A percentile compares a stretch with the other conserved stretches of the same genome.
Conservation (phyloP, 2,797 vertebrate species). For the Hydrolagus colliei region DNA sequence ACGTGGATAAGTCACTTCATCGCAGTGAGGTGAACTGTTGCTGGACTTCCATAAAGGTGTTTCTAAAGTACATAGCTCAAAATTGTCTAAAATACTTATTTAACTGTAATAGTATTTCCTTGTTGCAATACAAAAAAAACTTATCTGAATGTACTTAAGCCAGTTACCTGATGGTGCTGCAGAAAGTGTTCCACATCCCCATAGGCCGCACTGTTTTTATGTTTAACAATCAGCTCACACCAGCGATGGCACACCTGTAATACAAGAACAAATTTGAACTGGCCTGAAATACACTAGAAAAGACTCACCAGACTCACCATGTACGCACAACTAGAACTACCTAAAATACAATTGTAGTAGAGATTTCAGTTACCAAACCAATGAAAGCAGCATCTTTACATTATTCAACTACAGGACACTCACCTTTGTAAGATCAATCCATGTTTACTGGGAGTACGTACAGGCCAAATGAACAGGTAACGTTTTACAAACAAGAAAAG, state of each 20-base stretch:
- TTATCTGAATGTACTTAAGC: background rate
- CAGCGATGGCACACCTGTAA: slow-evolving; percentile 83
- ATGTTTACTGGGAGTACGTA: background rate
- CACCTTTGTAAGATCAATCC: background rate
- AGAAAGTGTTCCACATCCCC: slow-evolving; percentile 76
- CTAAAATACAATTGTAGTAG: background rate
- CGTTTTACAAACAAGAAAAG: no score
- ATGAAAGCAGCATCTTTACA: background rate
- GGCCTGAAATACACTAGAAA: no score
- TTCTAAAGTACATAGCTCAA: no score
- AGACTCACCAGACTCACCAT: background rate
- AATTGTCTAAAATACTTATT: no score
- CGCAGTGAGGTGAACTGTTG: no score
- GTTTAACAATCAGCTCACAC: slow-evolving; percentile 88
- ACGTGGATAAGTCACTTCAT: no score
- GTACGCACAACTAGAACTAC: background rate
- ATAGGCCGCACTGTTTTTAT: slow-evolving; percentile 64
- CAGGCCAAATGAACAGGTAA: background rate
- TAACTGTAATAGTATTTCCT: no score
- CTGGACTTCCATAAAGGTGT: no score
- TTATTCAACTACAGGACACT: background rate
- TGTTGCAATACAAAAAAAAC: no score
- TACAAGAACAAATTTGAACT: slow-evolving; percentile 20
- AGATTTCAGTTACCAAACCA: background rate
- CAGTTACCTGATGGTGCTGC: slow-evolving; percentile 74